Evolutionary conservation across 2,113 vertebrate genomes (phyloP).

Genomic region (Muscicapa adusta): DNA sequence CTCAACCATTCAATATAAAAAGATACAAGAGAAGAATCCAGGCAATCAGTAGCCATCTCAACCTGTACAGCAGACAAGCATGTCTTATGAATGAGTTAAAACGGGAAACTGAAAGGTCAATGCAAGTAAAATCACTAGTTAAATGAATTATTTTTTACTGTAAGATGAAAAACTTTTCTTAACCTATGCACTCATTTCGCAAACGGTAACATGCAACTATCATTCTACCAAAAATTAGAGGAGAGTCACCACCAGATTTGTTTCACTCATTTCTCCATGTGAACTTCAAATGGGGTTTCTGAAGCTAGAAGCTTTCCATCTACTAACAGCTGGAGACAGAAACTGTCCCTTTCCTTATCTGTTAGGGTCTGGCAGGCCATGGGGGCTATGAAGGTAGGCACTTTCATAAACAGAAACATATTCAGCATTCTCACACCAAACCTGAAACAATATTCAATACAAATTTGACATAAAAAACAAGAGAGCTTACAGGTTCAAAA

Average conservation of each 20-base stretch:
- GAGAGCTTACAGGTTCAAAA: neutral
- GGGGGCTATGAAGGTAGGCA: neutral
- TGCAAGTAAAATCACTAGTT: neutral
- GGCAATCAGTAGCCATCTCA: neutral
- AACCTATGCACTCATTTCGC: slow-evolving; percentile 1
- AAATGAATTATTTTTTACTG: neutral
- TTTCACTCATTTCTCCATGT: neutral
- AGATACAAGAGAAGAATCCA: neutral
- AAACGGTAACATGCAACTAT: neutral
- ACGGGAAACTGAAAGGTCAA: neutral
- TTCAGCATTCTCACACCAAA: neutral
- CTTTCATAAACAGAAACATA: neutral
- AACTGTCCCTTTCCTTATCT: neutral
- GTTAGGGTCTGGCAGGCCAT: neutral
- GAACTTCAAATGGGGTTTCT: neutral
- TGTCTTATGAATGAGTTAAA: neutral
- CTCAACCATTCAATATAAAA: neutral
- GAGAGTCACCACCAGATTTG: neutral
- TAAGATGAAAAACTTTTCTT: neutral
- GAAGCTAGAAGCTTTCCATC: neutral
- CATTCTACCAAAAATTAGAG: neutral
- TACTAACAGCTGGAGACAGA: neutral
- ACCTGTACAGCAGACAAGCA: neutral
- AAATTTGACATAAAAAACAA: neutral
- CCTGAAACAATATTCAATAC: neutral